These are phyloP conservation scores for Rostratula benghalensis DNA, from an alignment of 2,113 vertebrate genomes.

Conservation along the genomic window DNA sequence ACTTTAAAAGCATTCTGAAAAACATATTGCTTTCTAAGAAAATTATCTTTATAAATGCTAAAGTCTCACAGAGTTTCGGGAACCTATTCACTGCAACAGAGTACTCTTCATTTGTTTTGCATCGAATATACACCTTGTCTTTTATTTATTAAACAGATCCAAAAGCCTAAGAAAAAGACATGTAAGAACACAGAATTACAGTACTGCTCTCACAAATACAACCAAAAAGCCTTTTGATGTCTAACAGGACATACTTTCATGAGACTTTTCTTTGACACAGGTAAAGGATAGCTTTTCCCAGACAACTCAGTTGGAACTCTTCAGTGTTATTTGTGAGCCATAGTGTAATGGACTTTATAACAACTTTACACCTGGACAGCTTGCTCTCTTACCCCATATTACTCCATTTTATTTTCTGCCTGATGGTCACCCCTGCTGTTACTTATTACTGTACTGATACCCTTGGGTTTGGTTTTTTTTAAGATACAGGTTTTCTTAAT, in stretches of 20 bases:
- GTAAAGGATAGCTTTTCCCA: neutral
- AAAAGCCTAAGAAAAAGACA: neutral
- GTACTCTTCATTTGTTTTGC: neutral
- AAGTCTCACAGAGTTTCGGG: neutral
- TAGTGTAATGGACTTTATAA: neutral
- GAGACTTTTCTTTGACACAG: neutral
- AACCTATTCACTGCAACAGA: neutral
- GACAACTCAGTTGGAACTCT: neutral
- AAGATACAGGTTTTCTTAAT: slow-evolving; percentile 53
- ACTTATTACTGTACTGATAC: slow-evolving; percentile 39
- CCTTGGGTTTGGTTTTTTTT: slow-evolving; percentile 25
- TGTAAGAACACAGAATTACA: neutral
- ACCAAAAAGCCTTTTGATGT: neutral
- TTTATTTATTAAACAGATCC: neutral
- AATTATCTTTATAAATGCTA: neutral
- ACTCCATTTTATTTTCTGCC: slow-evolving; percentile 20
- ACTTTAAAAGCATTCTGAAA: neutral
- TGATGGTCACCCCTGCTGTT: slow-evolving; percentile 46
- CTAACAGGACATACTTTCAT: neutral
- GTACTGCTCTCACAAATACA: neutral
- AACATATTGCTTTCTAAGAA: neutral
- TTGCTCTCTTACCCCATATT: slow-evolving; percentile 8
- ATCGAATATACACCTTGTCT: neutral
- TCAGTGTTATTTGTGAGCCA: neutral
- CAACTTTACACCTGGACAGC: slow-evolving; percentile 17